These are phyloP conservation scores for Tangara arthus DNA, from an alignment of 2,797 vertebrate species.

Conservation along the genomic window DNA sequence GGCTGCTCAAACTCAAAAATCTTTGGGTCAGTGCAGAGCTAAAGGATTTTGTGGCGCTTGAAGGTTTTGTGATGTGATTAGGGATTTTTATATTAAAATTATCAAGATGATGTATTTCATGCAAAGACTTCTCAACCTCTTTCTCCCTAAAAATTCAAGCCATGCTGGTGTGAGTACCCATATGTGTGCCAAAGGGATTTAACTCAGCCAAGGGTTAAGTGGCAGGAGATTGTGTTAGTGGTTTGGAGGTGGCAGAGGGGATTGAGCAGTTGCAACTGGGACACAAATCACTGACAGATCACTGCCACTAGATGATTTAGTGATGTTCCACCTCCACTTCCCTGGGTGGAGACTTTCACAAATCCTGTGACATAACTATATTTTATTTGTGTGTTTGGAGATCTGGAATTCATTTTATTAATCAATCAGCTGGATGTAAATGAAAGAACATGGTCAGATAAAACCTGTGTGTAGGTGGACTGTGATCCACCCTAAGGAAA, in stretches of 20 bases:
- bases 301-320: neutral
- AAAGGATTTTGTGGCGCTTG: neutral
- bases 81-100: neutral
- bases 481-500: neutral
- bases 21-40: neutral
- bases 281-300: neutral
- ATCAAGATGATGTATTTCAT: neutral
- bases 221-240: neutral
- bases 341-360: accelerated
- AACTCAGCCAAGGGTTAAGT: accelerated
- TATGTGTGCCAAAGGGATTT: neutral
- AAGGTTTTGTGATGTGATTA: neutral
- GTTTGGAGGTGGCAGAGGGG: accelerated
- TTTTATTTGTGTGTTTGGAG: neutral
- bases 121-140: neutral
- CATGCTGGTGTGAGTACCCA: neutral
- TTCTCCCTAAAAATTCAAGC: neutral
- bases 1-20: neutral
- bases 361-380: neutral
- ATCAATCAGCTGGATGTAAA: neutral
- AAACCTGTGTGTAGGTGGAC: neutral
- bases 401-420: neutral
- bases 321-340: neutral
- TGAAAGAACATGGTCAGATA: neutral
- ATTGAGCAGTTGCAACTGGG: neutral